A percentile compares a stretch with the other conserved stretches of the same genome.
Evolutionary conservation across 2,113 vertebrate species (phyloP).

Genomic region (Etheostoma cragini): DNA sequence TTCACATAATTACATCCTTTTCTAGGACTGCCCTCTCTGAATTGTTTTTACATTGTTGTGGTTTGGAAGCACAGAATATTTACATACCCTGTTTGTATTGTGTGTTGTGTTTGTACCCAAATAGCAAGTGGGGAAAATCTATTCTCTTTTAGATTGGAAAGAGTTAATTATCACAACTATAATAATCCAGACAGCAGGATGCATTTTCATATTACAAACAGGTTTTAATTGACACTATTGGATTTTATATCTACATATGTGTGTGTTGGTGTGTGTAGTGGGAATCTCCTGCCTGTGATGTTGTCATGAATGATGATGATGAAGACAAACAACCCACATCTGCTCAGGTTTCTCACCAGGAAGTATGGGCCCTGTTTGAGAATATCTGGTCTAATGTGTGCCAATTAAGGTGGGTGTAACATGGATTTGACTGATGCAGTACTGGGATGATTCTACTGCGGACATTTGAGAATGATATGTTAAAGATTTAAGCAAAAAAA

Average conservation of each 20-base stretch:
- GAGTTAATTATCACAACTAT: not conserved
- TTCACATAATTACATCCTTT: not conserved
- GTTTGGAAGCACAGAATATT: not conserved
- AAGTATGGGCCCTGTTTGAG: constrained; percentile 92
- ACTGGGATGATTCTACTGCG: not conserved
- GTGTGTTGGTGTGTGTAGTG: constrained; percentile 16
- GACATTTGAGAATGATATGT: not conserved
- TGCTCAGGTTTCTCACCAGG: constrained; percentile 78
- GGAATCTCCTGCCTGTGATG: constrained; percentile 67
- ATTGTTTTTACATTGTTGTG: not conserved
- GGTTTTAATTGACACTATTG: not conserved
- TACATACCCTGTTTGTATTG: not conserved
- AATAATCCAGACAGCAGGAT: not conserved
- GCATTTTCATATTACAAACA: not conserved
- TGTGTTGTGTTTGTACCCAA: not conserved
- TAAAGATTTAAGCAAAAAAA: not conserved
- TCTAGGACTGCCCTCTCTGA: not conserved
- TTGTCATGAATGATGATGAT: constrained; percentile 74
- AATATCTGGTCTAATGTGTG: constrained; percentile 89
- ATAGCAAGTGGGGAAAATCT: not conserved
- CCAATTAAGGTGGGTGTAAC: constrained; percentile 85
- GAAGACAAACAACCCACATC: constrained; percentile 56
- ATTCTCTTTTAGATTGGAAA: not conserved
- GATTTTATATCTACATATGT: not conserved
- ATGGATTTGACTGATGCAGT: not conserved